Percentiles rank a stretch among this genome's conserved stretches.
Evolutionary conservation across 2,113 vertebrate species (phyloP).

Genomic region (Gobiocypris rarus): DNA sequence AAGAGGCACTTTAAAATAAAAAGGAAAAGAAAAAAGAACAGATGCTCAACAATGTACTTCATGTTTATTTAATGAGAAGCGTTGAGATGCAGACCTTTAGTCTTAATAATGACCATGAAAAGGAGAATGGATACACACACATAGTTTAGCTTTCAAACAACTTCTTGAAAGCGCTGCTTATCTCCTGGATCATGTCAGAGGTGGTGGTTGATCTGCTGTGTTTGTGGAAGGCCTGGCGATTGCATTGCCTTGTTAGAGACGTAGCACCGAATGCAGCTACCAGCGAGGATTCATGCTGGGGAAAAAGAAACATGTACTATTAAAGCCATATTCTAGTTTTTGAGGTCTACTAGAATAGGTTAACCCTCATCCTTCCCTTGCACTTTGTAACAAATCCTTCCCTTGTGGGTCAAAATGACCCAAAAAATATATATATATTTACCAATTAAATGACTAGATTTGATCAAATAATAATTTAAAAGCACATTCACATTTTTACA

Average conservation of each 20-base stretch:
- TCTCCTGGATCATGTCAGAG: slow-evolving; percentile 92
- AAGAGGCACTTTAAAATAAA: slow-evolving; percentile 53
- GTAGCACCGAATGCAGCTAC: slow-evolving; percentile 92
- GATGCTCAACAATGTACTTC: slow-evolving; percentile 1
- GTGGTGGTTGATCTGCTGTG: slow-evolving; percentile 90
- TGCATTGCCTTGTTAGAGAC: slow-evolving; percentile 88
- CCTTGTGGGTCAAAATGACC: no score
- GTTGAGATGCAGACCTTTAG: slow-evolving; percentile 4
- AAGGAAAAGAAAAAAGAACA: slow-evolving; percentile 3
- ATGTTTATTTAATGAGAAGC: slow-evolving; percentile 18
- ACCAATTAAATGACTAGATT: no score
- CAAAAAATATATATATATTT: no score
- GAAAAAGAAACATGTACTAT: not conserved
- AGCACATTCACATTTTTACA: no score
- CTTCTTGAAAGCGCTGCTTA: slow-evolving; percentile 87
- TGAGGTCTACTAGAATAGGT: not conserved
- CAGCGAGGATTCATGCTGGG: slow-evolving; percentile 81
- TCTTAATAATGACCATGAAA: slow-evolving; percentile 7
- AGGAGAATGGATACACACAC: not conserved
- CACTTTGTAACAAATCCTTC: no score
- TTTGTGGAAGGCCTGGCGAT: slow-evolving; percentile 90
- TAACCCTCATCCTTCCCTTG: no score
- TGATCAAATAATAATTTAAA: no score
- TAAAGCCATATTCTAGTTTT: not conserved
- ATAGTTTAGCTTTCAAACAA: slow-evolving; percentile 88